These are phyloP conservation scores for Apeira syringaria DNA, from an alignment of 2,888 invertebrate genomes.

Conservation along the genomic window DNA sequence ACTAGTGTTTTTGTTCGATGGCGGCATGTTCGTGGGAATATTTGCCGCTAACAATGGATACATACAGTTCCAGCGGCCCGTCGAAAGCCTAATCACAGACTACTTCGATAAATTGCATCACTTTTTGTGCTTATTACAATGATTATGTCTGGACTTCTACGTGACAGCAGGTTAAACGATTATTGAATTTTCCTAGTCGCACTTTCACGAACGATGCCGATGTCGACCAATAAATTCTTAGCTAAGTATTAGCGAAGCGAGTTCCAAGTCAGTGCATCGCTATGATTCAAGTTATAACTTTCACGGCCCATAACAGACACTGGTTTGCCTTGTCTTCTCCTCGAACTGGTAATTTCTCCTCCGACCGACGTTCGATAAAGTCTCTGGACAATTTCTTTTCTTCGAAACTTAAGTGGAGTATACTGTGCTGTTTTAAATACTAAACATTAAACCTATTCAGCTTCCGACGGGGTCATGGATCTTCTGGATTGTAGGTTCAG, in stretches of 20 bases:
- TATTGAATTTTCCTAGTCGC: constrained; percentile 8
- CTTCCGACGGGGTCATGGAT: no score
- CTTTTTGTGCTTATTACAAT: constrained; percentile 26
- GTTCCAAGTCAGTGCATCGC: constrained; percentile 27
- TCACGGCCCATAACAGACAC: constrained; percentile 64
- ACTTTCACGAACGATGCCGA: constrained; percentile 22
- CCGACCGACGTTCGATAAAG: constrained; percentile 47
- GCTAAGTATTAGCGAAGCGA: constrained; percentile 35
- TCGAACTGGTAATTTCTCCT: constrained; percentile 67
- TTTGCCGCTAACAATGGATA: constrained; percentile 35
- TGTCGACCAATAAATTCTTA: constrained; percentile 28
- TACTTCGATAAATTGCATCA: constrained; percentile 31
- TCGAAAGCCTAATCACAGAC: constrained; percentile 27
- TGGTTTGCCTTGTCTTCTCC: constrained; percentile 63
- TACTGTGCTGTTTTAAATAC: no score
- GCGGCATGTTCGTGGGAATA: constrained; percentile 42
- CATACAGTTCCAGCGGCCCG: constrained; percentile 28
- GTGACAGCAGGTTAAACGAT: constrained; percentile 15
- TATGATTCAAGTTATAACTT: constrained; percentile 61
- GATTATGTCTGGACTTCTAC: constrained; percentile 12
- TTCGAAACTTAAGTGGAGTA: constrained; percentile 65
- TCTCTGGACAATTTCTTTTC: constrained; percentile 75
- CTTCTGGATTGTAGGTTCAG: no score
- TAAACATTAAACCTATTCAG: no score
- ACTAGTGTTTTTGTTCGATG: constrained; percentile 40